A percentile compares a stretch with the other conserved stretches of the same genome.
These are phyloP conservation scores for Notolepis coatsorum DNA, from an alignment of 2,797 vertebrate species.

Conservation along the genomic window DNA sequence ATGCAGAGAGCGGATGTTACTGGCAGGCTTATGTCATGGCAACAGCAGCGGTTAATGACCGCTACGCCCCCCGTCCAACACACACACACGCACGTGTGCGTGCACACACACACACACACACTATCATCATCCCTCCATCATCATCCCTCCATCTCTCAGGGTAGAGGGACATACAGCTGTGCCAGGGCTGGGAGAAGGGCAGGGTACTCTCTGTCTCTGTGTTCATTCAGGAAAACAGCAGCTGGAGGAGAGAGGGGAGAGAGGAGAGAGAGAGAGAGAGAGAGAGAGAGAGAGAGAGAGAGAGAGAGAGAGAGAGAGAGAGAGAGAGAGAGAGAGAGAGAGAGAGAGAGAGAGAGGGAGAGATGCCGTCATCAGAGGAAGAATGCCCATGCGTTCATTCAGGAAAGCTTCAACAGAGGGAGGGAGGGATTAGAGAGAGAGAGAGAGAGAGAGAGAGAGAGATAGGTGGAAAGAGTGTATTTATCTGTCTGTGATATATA, in stretches of 20 bases:
- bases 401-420: slow-evolving; percentile 25
- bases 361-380: slow-evolving; percentile 41
- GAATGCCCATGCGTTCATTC: slow-evolving; percentile 39
- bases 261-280: slow-evolving; percentile 1
- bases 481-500: too few relatives aligned
- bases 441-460: not conserved
- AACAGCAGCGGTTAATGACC: slow-evolving; percentile 67
- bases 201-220: slow-evolving; percentile 35
- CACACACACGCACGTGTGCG: slow-evolving; percentile 31
- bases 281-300: not conserved
- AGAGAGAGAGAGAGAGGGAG: not conserved
- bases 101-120: slow-evolving; percentile 16
- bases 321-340: not conserved
- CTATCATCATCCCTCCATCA: slow-evolving; percentile 53
- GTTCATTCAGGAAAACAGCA: slow-evolving; percentile 71
- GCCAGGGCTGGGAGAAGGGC: slow-evolving; percentile 32
- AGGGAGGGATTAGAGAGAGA: slow-evolving; percentile 4
- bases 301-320: slow-evolving; percentile 20
- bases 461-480: not conserved
- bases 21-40: slow-evolving; percentile 58
- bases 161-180: slow-evolving; percentile 24
- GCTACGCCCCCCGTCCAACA: slow-evolving; percentile 32
- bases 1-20: slow-evolving; percentile 71
- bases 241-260: slow-evolving; percentile 40
- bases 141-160: not conserved